These are phyloP conservation scores for Triops cancriformis DNA, from an alignment of 1,140 invertebrate species.

Conservation along the genomic window DNA sequence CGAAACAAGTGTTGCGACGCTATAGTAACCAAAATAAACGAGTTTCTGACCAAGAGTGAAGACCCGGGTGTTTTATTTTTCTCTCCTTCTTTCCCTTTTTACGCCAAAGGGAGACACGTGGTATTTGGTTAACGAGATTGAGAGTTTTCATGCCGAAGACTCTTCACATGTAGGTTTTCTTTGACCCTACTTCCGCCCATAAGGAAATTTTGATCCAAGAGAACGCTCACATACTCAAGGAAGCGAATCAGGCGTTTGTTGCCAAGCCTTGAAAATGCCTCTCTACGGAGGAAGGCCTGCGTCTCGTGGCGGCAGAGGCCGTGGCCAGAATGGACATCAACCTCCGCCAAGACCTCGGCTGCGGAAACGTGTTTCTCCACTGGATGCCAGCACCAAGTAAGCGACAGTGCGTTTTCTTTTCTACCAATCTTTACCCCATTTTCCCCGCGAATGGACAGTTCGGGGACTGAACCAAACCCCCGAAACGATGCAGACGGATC, in stretches of 20 bases:
- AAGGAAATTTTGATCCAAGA: not conserved
- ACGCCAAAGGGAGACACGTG: not conserved
- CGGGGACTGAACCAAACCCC: not conserved
- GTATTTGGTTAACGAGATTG: conserved; percentile 7
- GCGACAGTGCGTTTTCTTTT: not conserved
- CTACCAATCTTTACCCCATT: too few relatives aligned
- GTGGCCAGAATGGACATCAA: conserved; percentile 1
- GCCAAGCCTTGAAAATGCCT: not conserved
- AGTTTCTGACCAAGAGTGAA: not conserved
- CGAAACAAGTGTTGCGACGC: not conserved
- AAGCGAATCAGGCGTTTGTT: not conserved
- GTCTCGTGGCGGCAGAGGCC: not conserved
- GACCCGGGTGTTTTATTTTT: not conserved
- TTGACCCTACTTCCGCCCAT: not conserved
- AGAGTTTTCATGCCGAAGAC: not conserved
- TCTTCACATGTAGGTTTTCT: not conserved
- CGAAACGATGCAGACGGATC: not conserved
- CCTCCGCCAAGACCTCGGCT: not conserved
- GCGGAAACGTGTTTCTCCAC: not conserved
- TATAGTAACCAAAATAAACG: not conserved
- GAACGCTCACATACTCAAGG: not conserved
- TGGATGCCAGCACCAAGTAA: conserved; percentile 8
- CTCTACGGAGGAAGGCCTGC: not conserved
- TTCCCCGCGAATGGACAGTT: not conserved
- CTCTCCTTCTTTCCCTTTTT: not conserved